phyloP scores from a whole-genome alignment of 1,140 invertebrate genomes.

The Dinoponera quadriceps region DNA sequence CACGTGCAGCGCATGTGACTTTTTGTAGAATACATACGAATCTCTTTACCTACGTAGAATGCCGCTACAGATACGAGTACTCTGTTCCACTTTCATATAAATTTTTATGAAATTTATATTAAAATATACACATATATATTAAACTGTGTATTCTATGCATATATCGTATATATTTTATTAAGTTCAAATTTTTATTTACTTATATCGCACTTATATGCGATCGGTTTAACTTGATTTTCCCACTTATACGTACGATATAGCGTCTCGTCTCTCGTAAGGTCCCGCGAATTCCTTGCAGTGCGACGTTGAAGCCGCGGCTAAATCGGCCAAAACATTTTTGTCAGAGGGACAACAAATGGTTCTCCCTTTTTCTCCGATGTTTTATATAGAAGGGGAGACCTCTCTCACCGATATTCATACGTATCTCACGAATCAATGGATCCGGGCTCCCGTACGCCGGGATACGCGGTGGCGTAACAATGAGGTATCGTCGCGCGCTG shows the following conservation, averaged over 20 bases:
- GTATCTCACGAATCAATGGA: slow-evolving; percentile 26
- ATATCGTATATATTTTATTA: too few species aligned
- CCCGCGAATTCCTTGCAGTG: too few species aligned
- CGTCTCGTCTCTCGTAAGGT: not conserved
- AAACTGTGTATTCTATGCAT: too few species aligned
- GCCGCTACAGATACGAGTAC: not conserved
- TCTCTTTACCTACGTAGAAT: not conserved
- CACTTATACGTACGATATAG: not conserved
- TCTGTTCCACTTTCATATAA: too few species aligned
- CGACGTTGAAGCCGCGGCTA: not conserved
- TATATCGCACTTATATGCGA: too few species aligned
- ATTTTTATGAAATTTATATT: too few species aligned
- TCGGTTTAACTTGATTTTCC: too few species aligned
- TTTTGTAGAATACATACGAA: not conserved
- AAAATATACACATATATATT: too few species aligned
- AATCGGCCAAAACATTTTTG: slow-evolving; percentile 15
- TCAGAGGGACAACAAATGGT: slow-evolving; percentile 25
- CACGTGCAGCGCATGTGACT: not conserved
- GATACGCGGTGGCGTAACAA: slow-evolving; percentile 33
- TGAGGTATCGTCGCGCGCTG: slow-evolving; percentile 36
- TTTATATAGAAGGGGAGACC: too few species aligned
- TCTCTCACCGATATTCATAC: slow-evolving; percentile 31
- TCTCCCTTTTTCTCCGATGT: not conserved
- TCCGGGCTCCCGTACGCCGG: not conserved
- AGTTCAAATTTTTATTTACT: too few species aligned